phyloP scores from a whole-genome alignment of 2,113 vertebrate species.

The Corythornis vintsioides region DNA sequence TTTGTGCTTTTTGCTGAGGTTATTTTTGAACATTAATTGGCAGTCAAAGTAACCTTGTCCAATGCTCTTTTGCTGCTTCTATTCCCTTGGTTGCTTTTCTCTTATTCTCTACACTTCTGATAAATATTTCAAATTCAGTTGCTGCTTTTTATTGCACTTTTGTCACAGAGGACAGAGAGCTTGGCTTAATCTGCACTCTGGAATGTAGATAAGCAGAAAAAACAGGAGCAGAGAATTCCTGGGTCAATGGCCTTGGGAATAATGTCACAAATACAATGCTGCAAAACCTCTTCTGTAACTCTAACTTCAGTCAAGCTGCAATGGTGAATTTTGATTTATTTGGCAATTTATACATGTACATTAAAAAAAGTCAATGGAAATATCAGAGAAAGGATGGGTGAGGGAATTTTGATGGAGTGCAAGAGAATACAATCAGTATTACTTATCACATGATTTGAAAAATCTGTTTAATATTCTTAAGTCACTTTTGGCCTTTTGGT shows the following conservation, averaged over 20 bases:
- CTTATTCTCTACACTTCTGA: slow-evolving; percentile 13
- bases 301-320: not conserved
- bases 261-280: not conserved
- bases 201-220: slow-evolving; percentile 7
- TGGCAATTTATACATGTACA: not conserved
- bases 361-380: not conserved
- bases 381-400: not conserved
- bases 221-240: not conserved
- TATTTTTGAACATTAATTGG: slow-evolving; percentile 59
- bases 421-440: not conserved
- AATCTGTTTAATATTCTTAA: not conserved
- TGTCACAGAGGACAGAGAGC: slow-evolving; percentile 24
- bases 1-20: slow-evolving; percentile 4
- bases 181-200: slow-evolving; percentile 22
- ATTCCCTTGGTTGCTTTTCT: slow-evolving; percentile 46
- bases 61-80: slow-evolving; percentile 44
- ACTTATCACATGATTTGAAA: rapidly evolving
- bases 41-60: slow-evolving; percentile 54
- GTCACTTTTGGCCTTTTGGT: not conserved
- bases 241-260: not conserved
- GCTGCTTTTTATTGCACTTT: slow-evolving; percentile 47
- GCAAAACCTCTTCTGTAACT: not conserved
- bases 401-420: not conserved
- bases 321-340: not conserved
- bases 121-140: slow-evolving; percentile 64